Percentiles rank a stretch among this genome's conserved stretches.
Evolutionary conservation across 1,140 invertebrate genomes (phyloP).

Genomic region (Heliconius hewitsoni): DNA sequence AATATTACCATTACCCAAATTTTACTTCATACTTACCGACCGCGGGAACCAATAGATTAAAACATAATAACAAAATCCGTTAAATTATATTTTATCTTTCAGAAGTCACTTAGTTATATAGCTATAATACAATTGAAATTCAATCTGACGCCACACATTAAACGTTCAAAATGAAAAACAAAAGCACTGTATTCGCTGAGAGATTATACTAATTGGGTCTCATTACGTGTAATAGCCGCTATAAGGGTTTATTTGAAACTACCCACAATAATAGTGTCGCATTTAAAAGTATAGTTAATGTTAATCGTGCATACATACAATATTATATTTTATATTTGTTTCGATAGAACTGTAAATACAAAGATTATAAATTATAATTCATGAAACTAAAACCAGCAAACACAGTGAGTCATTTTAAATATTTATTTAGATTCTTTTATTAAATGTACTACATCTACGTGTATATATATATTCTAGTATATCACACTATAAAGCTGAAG

Average conservation of each 20-base stretch:
- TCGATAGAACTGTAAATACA: background rate
- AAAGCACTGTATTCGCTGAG: slow-evolving; percentile 28
- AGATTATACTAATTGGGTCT: slow-evolving; percentile 39
- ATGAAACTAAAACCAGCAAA: too few species aligned
- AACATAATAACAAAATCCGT: background rate
- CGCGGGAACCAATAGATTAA: background rate
- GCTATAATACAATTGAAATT: slow-evolving; percentile 28
- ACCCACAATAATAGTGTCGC: slow-evolving; percentile 22
- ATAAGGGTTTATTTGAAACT: slow-evolving; percentile 34
- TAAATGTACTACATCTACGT: too few species aligned
- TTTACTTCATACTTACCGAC: background rate
- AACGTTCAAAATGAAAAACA: slow-evolving; percentile 34
- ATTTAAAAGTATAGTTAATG: slow-evolving; percentile 23
- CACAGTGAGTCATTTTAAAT: too few species aligned
- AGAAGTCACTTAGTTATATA: background rate
- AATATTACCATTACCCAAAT: too few species aligned
- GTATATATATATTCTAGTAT: too few species aligned
- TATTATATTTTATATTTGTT: background rate
- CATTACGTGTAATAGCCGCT: slow-evolving; percentile 35
- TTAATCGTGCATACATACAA: background rate
- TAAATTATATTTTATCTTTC: background rate
- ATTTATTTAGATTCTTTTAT: too few species aligned
- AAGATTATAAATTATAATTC: background rate
- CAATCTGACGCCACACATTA: slow-evolving; percentile 30
- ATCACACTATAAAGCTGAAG: too few species aligned